Conservation (phyloP, 2,888 invertebrate species). For the Zonitis immaculata region DNA sequence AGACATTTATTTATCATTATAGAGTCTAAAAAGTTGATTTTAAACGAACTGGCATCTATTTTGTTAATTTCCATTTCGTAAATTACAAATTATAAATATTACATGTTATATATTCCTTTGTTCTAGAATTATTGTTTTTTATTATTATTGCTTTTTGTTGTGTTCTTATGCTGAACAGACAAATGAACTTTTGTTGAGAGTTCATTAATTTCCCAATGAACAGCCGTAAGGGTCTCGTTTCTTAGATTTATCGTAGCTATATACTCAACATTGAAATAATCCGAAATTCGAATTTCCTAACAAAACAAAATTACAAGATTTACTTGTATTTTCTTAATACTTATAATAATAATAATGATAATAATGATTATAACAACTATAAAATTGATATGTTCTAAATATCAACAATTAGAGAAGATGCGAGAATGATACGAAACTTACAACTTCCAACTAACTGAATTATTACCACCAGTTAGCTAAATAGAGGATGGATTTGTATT, state of each 20-base stretch:
- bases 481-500: neutral
- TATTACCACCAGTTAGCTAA: neutral
- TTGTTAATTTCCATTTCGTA: slow-evolving; percentile 13
- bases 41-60: no score
- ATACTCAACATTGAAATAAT: slow-evolving; percentile 22
- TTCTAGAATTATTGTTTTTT: slow-evolving; percentile 29
- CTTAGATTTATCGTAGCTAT: slow-evolving; percentile 23
- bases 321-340: no score
- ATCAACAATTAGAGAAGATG: no score
- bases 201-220: slow-evolving; percentile 38
- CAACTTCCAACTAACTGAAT: neutral
- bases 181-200: slow-evolving; percentile 29
- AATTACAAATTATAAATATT: slow-evolving; percentile 2
- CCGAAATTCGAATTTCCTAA: slow-evolving; percentile 27
- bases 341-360: no score
- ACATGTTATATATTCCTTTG: slow-evolving; percentile 17
- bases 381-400: neutral
- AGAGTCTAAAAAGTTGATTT: no score
- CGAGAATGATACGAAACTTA: no score
- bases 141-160: slow-evolving; percentile 37
- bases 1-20: no score
- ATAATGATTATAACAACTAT: no score
- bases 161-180: slow-evolving; percentile 30
- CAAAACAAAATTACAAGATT: no score
- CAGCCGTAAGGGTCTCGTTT: slow-evolving; percentile 28